A percentile compares a stretch with the other conserved stretches of the same genome.
Evolutionary conservation across 2,113 vertebrate species (phyloP).

Genomic region (Thryonomys swinderianus): DNA sequence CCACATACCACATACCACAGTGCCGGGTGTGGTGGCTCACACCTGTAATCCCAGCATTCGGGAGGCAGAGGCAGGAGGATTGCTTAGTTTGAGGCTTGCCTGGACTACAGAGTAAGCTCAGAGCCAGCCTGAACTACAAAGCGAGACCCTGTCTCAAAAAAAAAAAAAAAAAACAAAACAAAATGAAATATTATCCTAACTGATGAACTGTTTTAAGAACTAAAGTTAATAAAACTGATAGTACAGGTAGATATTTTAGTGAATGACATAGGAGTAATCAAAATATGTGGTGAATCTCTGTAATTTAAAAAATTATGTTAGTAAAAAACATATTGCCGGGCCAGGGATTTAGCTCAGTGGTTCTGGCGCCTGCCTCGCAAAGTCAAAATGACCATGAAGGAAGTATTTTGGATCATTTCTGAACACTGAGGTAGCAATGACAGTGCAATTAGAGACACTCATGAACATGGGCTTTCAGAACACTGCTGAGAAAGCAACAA

Average conservation of each 20-base stretch:
- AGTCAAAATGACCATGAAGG: neutral
- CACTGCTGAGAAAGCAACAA: neutral
- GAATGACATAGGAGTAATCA: neutral
- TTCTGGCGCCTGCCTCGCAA: too few species aligned
- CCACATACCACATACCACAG: too few species aligned
- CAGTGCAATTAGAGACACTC: neutral
- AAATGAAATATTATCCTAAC: slow-evolving; percentile 29
- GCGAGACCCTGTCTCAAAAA: too few species aligned
- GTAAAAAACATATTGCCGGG: neutral
- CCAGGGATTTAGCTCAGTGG: too few species aligned
- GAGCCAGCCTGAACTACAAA: too few species aligned
- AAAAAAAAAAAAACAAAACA: too few species aligned
- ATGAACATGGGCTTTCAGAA: neutral
- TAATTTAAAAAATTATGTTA: neutral
- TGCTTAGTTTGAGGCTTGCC: too few species aligned
- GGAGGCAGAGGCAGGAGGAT: too few species aligned
- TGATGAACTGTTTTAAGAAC: slow-evolving; percentile 23
- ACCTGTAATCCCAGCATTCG: too few species aligned
- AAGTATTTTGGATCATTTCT: neutral
- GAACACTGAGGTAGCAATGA: neutral
- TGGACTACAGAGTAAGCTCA: too few species aligned
- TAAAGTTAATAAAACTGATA: neutral
- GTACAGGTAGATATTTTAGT: slow-evolving; percentile 1
- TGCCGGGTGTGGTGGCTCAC: too few species aligned
- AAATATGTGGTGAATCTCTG: neutral